Conservation (phyloP, 2,113 vertebrate species). For the Rallus limicola region DNA sequence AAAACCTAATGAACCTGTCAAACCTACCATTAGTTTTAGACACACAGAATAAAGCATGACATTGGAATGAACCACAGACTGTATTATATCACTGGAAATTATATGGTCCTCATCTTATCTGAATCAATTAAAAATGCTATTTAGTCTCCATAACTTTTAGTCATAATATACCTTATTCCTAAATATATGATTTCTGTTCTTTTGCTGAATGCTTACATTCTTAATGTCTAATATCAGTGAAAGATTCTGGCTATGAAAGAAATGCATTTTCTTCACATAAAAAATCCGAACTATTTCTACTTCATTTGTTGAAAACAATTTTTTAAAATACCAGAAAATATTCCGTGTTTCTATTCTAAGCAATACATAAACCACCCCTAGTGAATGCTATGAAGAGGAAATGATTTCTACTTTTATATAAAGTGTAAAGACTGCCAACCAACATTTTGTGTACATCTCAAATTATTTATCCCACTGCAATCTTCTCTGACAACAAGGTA, state of each 20-base stretch:
- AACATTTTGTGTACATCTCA: conserved; percentile 53
- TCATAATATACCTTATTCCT: not conserved
- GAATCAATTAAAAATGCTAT: conserved; percentile 33
- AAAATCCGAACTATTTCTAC: not conserved
- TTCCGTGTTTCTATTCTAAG: not conserved
- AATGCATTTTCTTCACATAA: not conserved
- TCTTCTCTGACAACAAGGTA: conserved; percentile 68
- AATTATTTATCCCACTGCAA: conserved; percentile 65
- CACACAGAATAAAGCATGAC: conserved; percentile 32
- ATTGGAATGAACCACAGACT: not conserved
- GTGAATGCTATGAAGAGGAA: conserved; percentile 27
- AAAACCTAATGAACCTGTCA: conserved; percentile 37
- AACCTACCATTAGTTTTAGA: conserved; percentile 21
- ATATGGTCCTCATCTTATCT: not conserved
- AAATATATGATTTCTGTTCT: not conserved
- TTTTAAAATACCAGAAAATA: not conserved
- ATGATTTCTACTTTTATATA: conserved; percentile 35
- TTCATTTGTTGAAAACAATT: not conserved
- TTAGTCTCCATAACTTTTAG: conserved; percentile 29
- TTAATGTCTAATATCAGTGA: not conserved
- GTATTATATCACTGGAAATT: conserved; percentile 12
- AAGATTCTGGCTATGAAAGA: not conserved
- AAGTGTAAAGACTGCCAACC: conserved; percentile 26
- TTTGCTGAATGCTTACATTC: not conserved
- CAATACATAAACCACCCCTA: not conserved